Evolutionary conservation across 2,888 invertebrate genomes (phyloP).

Genomic region (Tethea ocularis): DNA sequence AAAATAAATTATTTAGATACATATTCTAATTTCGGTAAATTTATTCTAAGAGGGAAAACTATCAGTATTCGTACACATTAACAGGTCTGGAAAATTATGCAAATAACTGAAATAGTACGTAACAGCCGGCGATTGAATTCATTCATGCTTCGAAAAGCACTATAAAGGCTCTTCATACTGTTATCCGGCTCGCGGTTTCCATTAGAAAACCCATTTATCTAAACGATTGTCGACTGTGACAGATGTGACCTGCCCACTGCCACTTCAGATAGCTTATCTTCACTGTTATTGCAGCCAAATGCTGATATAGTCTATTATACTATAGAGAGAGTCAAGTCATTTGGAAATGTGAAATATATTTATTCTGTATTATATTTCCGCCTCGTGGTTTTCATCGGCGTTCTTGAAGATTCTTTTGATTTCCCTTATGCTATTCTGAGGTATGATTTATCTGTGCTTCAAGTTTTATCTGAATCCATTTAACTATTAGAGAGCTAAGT

Average conservation of each 20-base stretch:
- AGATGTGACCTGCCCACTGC: constrained; percentile 3
- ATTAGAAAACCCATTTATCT: constrained; percentile 5
- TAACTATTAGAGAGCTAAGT: no score
- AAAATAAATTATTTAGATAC: neutral
- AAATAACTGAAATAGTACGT: neutral
- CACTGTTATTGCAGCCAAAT: neutral
- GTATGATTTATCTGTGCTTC: no score
- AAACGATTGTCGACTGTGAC: constrained; percentile 3
- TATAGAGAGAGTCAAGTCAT: neutral
- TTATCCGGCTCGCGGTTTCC: constrained; percentile 3
- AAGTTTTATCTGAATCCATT: no score
- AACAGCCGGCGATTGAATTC: neutral
- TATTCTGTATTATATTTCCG: no score
- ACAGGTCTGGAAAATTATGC: constrained; percentile 1
- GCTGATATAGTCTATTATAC: neutral
- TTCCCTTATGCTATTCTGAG: no score
- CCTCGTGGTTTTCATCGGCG: no score
- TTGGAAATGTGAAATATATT: neutral
- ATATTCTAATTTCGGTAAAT: neutral
- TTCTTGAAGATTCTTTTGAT: no score
- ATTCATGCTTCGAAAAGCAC: neutral
- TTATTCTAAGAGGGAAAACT: neutral
- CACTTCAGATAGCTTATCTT: neutral
- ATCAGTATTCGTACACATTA: neutral
- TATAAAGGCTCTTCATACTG: neutral